Evolutionary conservation across 2,888 invertebrate species (phyloP), one percentile per base, ranked within the genome.

Genomic region (Ophion obscuratus): DNA sequence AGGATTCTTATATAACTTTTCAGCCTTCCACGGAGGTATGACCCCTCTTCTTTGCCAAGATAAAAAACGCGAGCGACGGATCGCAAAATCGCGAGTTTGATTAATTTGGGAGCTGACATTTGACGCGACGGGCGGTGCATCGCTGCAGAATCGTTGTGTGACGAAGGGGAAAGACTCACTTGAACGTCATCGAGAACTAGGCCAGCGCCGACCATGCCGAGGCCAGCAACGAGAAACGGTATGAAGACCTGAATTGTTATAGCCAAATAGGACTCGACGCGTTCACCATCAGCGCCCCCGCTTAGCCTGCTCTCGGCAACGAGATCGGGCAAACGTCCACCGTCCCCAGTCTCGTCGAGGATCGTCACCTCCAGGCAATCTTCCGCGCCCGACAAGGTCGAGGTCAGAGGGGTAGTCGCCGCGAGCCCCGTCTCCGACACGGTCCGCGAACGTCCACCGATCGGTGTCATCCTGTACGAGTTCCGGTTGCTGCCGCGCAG

Each of bases 131-230:
- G 53, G 53, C 14, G 53, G 53, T 53, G 53, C 53, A 53, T 11
- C 11, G 14, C 17, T 53, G 11, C 53, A 53, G 53, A 53, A 53
- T 53, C 14, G 17, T 24, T 66, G 9, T 47, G 14, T 11, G 47
- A 67, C 57, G 68, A 74, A 67, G 75, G 57, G 47, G 24, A 57
- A 59, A 68, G 36, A 84, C 92, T 91, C 93, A 96, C 96, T 95
- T 97, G 96, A 88, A 97, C 97, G 89, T 95, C 94, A 93, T 97
- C 97, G 83, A 97, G 95, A 64, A 97, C 96, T 85, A 97, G 94
- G 77, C 97, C 97, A 85, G 97, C 97, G 86, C 96, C 96, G 44
- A 97, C 97, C 96, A 97, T 97, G 70, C 97, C 97, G 91, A 97
- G 95, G 40, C 97, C 97, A 86, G 97, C 97, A 82, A 97, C 95